Evolutionary conservation across 2,888 invertebrate species (phyloP), one percentile per base, ranked within the genome.

Genomic region (Phyllotreta cruciferae): DNA sequence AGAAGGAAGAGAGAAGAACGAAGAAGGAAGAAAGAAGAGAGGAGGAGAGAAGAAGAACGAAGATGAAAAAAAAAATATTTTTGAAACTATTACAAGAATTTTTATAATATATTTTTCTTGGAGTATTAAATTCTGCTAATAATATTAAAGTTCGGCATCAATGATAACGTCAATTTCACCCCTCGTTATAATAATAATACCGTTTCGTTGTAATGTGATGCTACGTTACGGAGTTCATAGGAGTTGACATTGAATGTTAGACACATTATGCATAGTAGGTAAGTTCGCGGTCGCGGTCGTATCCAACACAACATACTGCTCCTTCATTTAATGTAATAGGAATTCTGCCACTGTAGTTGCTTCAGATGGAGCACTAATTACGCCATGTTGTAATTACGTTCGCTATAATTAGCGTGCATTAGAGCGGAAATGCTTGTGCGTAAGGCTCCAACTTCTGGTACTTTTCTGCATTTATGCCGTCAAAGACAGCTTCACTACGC

Each of bases 281-380:
- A 54, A 49, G 38, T 11, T 52, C 57, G 57, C 58, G 49, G 63
- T 63, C 54, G 42, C 49, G 49, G 63, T 63, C 54, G 42, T 54
- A 58, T 64, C 60, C 61, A 64, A 62, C 56, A 64, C 62, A 42
- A 56, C 60, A 64, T 64, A 68, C 58, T 62, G 60, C 69, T 70
- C 60, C 69, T 70, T 54, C 69, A 66, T 70, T 71, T 68, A 69
- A 67, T 66, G 68, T 72, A 70, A 69, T 67, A 66, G 69, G 66
- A 71, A 71, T 73, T 70, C 68, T 60, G 63, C 66, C 67, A 68
- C 66, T 71, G 68, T 67, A 58, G 61, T 55, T 70, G 68, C 67
- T 70, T 70, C 71, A 70, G 73, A 71, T 72, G 67, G 64, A 71
- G 69, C 67, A 67, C 71, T 73, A 73, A 73, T 74, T 74, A 73